phyloP scores from a whole-genome alignment of 2,888 invertebrate species.

The Lasioglossum malachurum region DNA sequence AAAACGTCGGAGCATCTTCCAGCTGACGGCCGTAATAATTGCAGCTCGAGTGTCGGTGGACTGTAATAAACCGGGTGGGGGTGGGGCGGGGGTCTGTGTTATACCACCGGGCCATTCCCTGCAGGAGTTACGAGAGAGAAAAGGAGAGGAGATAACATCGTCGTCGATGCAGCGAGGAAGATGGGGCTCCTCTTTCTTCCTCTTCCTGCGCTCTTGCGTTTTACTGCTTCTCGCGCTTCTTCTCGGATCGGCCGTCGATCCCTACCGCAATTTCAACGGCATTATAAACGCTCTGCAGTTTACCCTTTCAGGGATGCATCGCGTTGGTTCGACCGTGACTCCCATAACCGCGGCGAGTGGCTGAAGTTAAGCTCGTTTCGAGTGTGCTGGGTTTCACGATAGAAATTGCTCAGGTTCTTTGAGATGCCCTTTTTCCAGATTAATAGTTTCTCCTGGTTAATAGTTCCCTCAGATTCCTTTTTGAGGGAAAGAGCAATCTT shows the following conservation, averaged over 20 bases:
- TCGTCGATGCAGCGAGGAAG: background rate
- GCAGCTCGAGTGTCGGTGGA: conserved; percentile 7
- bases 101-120: background rate
- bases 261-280: background rate
- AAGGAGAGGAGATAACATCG: background rate
- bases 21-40: conserved; percentile 6
- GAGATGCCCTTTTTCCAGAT: too few species aligned
- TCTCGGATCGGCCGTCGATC: background rate
- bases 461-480: too few species aligned
- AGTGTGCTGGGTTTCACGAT: background rate
- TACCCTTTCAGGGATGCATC: background rate
- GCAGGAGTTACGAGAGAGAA: background rate
- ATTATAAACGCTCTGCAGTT: background rate
- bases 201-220: background rate
- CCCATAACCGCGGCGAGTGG: background rate
- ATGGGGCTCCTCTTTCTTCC: background rate
- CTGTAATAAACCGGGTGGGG: background rate
- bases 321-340: background rate
- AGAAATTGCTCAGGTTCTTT: background rate
- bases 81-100: background rate
- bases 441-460: too few species aligned
- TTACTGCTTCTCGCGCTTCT: conserved; percentile 1
- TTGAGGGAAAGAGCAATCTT: too few species aligned
- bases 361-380: background rate
- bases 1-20: conserved; percentile 4